These are phyloP conservation scores for Meiosimyza platycephala DNA, from an alignment of 2,888 invertebrate genomes.

Conservation along the genomic window DNA sequence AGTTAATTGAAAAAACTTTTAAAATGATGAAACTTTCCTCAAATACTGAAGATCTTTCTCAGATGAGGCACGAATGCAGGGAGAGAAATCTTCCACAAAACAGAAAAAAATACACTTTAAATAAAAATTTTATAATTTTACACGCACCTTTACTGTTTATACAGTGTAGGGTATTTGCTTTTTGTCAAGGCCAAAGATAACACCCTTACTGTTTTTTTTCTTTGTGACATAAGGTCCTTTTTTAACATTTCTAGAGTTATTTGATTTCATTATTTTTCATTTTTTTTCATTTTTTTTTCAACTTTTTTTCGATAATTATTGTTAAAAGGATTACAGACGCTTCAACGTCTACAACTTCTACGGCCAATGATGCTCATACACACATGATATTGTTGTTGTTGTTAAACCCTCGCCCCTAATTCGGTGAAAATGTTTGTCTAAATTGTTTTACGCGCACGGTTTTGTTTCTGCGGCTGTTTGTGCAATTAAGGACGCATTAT, in stretches of 20 bases:
- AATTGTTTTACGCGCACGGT: slow-evolving; percentile 35
- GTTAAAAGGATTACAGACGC: slow-evolving; percentile 34
- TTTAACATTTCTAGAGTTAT: too few species aligned
- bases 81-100: too few species aligned
- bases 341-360: slow-evolving; percentile 16
- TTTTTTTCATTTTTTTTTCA: slow-evolving; percentile 17
- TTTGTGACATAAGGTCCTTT: neutral
- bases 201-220: neutral
- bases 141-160: neutral
- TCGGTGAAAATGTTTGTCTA: slow-evolving; percentile 30
- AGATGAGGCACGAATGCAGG: too few species aligned
- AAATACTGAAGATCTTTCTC: too few species aligned
- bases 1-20: too few species aligned
- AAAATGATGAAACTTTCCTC: too few species aligned
- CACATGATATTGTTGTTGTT: neutral
- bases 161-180: slow-evolving; percentile 16
- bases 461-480: slow-evolving; percentile 54
- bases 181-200: neutral
- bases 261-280: neutral
- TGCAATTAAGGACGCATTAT: slow-evolving; percentile 63
- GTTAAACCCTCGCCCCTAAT: slow-evolving; percentile 30
- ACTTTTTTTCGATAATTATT: slow-evolving; percentile 19
- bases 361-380: slow-evolving; percentile 11
- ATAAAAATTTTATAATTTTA: too few species aligned
- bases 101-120: too few species aligned